Percentiles rank a stretch among this genome's conserved stretches.
Evolutionary conservation across 2,113 vertebrate species (phyloP).

Genomic region (Oryzias javanicus): DNA sequence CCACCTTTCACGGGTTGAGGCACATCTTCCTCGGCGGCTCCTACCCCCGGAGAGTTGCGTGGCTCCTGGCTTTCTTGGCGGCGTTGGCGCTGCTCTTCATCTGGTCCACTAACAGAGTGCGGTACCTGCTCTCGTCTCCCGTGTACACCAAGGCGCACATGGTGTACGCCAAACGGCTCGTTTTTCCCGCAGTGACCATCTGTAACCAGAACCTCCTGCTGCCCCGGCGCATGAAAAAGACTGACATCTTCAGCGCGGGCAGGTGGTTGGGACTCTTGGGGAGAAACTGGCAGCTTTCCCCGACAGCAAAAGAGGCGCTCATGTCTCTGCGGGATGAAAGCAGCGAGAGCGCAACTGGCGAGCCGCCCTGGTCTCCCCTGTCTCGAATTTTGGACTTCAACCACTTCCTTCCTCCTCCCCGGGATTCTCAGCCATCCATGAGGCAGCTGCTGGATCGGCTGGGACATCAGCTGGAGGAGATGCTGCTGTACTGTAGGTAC

Average conservation of each 20-base stretch:
- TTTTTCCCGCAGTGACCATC: conserved; percentile 83
- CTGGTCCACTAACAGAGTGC: conserved; percentile 81
- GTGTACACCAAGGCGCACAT: conserved; percentile 82
- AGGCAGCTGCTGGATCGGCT: conserved; percentile 78
- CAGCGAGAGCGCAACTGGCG: conserved; percentile 26
- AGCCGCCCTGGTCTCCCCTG: conserved; percentile 75
- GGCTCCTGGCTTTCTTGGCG: conserved; percentile 77
- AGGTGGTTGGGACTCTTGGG: conserved; percentile 81
- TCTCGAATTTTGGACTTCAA: conserved; percentile 81
- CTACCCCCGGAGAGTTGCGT: conserved; percentile 77
- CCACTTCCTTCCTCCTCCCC: conserved; percentile 81
- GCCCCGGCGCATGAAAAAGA: conserved; percentile 79
- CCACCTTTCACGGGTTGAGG: conserved; percentile 77
- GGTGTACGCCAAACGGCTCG: conserved; percentile 80
- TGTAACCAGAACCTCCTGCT: conserved; percentile 82
- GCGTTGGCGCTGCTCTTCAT: conserved; percentile 77
- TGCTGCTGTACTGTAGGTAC: conserved; percentile 81
- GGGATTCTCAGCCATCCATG: conserved; percentile 77
- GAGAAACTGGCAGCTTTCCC: conserved; percentile 73
- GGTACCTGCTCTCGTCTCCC: conserved; percentile 80
- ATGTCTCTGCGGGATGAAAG: conserved; percentile 36
- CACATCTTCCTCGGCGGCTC: conserved; percentile 78
- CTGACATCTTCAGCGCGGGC: conserved; percentile 81
- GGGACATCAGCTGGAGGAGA: conserved; percentile 84
- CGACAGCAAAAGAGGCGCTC: conserved; percentile 73